These are phyloP conservation scores for Drosophila subobscura DNA, from an alignment of 1,140 invertebrate genomes.

Conservation along the genomic window DNA sequence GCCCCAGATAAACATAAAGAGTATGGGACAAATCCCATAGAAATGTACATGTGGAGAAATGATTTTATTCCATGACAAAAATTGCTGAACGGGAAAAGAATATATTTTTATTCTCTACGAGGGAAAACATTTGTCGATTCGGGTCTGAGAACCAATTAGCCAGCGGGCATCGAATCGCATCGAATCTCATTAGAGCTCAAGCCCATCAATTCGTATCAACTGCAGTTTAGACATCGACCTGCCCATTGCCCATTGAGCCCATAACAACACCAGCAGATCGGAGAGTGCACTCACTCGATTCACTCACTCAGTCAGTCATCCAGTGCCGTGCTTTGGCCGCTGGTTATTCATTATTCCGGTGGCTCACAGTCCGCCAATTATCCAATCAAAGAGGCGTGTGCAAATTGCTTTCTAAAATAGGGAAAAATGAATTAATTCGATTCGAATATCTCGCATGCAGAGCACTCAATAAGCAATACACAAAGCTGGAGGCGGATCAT, in stretches of 20 bases:
- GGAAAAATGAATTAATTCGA: conserved; percentile 47
- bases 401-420: conserved; percentile 23
- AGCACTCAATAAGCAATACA: too few relatives aligned
- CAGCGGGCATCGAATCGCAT: background rate
- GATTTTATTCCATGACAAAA: too few relatives aligned
- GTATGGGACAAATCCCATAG: too few relatives aligned
- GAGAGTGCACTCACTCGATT: background rate
- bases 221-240: conserved; percentile 40
- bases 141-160: conserved; percentile 6
- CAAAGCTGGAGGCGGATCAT: conserved; percentile 18
- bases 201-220: conserved; percentile 1
- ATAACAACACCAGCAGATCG: background rate
- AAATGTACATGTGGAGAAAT: too few relatives aligned
- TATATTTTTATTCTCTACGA: too few relatives aligned
- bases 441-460: conserved; percentile 14
- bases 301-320: conserved; percentile 15
- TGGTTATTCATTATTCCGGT: conserved; percentile 16
- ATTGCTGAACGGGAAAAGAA: too few relatives aligned
- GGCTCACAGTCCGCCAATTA: conserved; percentile 35
- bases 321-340: too few relatives aligned
- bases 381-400: conserved; percentile 58
- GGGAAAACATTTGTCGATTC: too few relatives aligned
- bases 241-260: conserved; percentile 32
- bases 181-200: conserved; percentile 5
- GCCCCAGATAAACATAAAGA: too few relatives aligned